Evolutionary conservation across 2,888 invertebrate species (phyloP), one percentile per base, ranked within the genome.

Genomic region (Entomobrya proxima): DNA sequence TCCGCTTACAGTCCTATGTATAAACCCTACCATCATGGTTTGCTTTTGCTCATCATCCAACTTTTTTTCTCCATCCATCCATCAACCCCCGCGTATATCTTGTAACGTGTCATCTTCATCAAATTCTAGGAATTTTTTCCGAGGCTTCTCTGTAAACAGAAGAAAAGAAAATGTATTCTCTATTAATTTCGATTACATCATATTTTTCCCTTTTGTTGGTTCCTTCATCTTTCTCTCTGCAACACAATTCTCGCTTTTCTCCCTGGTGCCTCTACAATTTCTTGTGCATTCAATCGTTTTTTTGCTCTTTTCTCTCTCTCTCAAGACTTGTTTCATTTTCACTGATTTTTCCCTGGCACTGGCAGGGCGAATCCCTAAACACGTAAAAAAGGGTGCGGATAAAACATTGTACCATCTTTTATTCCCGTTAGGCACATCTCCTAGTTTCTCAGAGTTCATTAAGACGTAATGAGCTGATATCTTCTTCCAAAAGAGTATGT

Each of bases 151-250:
- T 50, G 18, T n/a, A 11, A 11, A n/a, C 3, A 47, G 47, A 11
- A 24, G 52, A 3, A 15, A 11, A 27, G 37, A 83, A 76, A 64
- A 67, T n/a, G n/a, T n/a, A n/a, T 37, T 76, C 76, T 64, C 83
- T 83, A 83, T 83, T 83, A 83, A 83, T 76, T 83, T 83, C 76
- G 75, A 83, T 83, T 83, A 76, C 76, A 76, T 83, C 64, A 64
- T 37, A 24, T 67, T 44, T 61, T 40, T 61, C 24, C 61, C n/a
- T 52, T 50, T 47, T 21, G 9, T 4, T 37, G 35, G 37, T 67
- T 37, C 30, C 37, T 37, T 69, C 24, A 11, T 69, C 37, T 7
- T 21, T 18, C 21, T 50, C 21, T 50, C 21, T 15, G 2, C 11
- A 27, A n/a, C 35, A 32, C 64, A n/a, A n/a, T n/a, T n/a, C 61